Conservation (phyloP, 2,888 invertebrate genomes). For the Dynastes maya region DNA sequence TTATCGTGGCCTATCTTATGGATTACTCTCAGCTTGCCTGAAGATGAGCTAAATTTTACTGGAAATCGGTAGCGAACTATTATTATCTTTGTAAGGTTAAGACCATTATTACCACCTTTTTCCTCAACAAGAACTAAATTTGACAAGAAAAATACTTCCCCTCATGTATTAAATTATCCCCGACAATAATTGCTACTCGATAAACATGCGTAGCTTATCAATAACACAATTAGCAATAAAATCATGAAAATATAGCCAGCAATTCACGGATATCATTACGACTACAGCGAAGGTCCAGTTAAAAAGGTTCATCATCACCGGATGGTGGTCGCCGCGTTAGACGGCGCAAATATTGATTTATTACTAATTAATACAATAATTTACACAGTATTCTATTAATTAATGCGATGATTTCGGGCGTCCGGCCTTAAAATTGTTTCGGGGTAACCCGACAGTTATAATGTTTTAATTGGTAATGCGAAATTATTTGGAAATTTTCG, state of each 20-base stretch:
- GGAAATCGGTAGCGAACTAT: no score
- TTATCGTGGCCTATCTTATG: no score
- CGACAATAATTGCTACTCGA: background rate
- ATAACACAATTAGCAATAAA: background rate
- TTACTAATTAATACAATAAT: constrained; percentile 13
- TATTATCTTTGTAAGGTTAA: no score
- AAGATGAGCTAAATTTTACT: no score
- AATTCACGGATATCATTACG: no score
- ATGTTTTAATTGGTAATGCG: constrained; percentile 8
- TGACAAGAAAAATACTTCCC: no score
- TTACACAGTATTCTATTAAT: background rate
- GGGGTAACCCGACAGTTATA: background rate
- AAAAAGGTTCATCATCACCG: constrained; percentile 11
- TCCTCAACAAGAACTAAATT: no score
- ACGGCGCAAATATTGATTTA: constrained; percentile 13
- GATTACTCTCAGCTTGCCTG: no score
- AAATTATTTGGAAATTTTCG: constrained; percentile 9
- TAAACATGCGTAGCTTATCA: background rate
- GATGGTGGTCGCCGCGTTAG: background rate
- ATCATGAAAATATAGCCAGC: no score
- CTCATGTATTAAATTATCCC: no score
- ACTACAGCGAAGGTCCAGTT: no score
- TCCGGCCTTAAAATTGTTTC: constrained; percentile 17
- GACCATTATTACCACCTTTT: no score
- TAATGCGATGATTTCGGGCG: constrained; percentile 14